A percentile compares a stretch with the other conserved stretches of the same genome.
Evolutionary conservation across 1,140 invertebrate species (phyloP).

Genomic region (Grapholita molesta): DNA sequence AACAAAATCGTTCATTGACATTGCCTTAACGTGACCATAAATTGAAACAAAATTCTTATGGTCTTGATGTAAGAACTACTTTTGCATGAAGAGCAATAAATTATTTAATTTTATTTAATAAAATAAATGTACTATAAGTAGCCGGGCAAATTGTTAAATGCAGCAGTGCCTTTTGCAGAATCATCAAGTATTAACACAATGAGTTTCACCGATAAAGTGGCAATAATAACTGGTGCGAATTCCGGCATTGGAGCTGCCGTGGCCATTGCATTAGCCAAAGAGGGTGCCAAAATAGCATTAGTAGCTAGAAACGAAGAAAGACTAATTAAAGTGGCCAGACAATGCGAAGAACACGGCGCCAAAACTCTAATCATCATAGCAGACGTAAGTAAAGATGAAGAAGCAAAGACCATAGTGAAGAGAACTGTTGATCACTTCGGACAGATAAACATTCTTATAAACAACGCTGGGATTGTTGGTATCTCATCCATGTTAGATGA

Average conservation of each 20-base stretch:
- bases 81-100: background rate
- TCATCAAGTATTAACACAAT: slow-evolving; percentile 16
- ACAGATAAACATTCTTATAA: slow-evolving; percentile 82
- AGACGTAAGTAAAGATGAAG: slow-evolving; percentile 81
- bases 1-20: background rate
- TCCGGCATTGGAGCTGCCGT: slow-evolving; percentile 90
- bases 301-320: slow-evolving; percentile 84
- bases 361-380: slow-evolving; percentile 77
- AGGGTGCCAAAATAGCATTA: slow-evolving; percentile 83
- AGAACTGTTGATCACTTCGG: slow-evolving; percentile 78
- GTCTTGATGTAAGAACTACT: background rate
- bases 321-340: slow-evolving; percentile 70
- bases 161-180: background rate
- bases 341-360: slow-evolving; percentile 75
- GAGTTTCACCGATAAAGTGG: slow-evolving; percentile 77
- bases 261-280: slow-evolving; percentile 83
- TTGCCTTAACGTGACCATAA: background rate
- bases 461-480: slow-evolving; percentile 85
- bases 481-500: slow-evolving; percentile 81
- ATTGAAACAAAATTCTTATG: background rate
- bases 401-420: slow-evolving; percentile 79
- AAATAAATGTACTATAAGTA: background rate
- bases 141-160: background rate
- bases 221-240: slow-evolving; percentile 87
- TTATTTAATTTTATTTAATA: background rate